Base-by-base conservation (phyloP, 2,113 vertebrate genomes). In the Strigops habroptila region DNA sequence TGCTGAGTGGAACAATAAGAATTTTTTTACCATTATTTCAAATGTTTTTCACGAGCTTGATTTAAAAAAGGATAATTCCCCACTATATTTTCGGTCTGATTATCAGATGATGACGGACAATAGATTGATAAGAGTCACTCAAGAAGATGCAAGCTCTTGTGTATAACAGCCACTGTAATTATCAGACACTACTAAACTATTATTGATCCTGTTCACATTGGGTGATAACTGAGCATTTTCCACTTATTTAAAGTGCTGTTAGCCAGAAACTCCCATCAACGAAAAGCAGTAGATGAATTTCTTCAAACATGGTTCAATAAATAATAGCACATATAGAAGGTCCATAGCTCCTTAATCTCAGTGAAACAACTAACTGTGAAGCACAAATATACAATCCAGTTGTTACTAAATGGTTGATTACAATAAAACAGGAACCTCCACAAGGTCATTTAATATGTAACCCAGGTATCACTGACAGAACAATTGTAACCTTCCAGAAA, bases 191-290 rank as follows among this genome's bases (percentile, higher is more conserved):
- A 98, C 98, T 97, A 98, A 98, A 97, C 98, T 94, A 98, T 98
- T 98, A 98, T 98, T 98, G 98, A 99, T 98, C 98, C 97, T 89
- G 95, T 97, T 98, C 98, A 97, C 98, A 97, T 96, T 95, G 98
- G 98, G 98, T 98, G 98, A 98, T 97, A 97, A 98, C 97, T 97
- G 98, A 98, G 98, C 98, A 98, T 98, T 98, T 98, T 98, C 98
- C 99, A 99, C 99, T 99, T 98, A 98, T 97, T 97, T 98, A 98
- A 98, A 99, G 99, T 98, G 98, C 98, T 98, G 97, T 98, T 98
- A 97, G 98, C 98, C 98, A 98, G 98, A 98, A 98, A 98, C 97
- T 98, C 98, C 98, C 97, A 97, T 98, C 98, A 97, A 96, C 97
- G 98, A 97, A 98, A 98, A 98, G 98, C 98, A 98, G 98, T 94